phyloP scores from a whole-genome alignment of 2,797 vertebrate species.

The Darevskia mixta region DNA sequence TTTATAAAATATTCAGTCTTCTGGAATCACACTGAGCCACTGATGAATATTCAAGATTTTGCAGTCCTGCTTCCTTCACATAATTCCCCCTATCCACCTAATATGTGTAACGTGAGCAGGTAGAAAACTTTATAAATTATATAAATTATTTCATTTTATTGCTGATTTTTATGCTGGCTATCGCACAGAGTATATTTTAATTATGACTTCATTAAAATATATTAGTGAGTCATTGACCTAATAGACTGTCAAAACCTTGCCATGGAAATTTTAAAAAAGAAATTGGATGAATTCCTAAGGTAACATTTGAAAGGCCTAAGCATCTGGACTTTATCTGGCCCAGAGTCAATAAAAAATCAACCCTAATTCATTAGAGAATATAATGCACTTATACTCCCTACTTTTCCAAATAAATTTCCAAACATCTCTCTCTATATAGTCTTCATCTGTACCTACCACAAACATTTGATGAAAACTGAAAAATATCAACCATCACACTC shows the following conservation, averaged over 20 bases:
- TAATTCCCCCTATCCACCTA: neutral
- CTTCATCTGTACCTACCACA: conserved; percentile 41
- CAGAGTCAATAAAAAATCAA: conserved; percentile 68
- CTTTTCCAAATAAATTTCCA: conserved; percentile 71
- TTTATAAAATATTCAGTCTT: neutral
- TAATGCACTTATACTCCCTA: conserved; percentile 70
- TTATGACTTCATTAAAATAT: conserved; percentile 44
- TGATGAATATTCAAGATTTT: neutral
- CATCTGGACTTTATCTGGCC: conserved; percentile 72
- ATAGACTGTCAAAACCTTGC: conserved; percentile 49
- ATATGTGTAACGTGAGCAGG: neutral
- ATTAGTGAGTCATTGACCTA: conserved; percentile 23
- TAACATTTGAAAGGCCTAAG: conserved; percentile 66
- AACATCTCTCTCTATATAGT: conserved; percentile 51
- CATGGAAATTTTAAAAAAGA: conserved; percentile 41
- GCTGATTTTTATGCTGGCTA: conserved; percentile 31
- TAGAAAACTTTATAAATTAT: neutral
- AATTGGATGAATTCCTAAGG: conserved; percentile 54
- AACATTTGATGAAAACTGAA: neutral
- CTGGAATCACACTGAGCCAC: neutral
- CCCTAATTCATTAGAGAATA: conserved; percentile 66
- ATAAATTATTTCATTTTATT: neutral
- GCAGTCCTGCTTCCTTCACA: neutral
- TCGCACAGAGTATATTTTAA: conserved; percentile 9
- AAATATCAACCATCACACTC: neutral